Evolutionary conservation across 2,797 vertebrate species (phyloP).

Genomic region (Okamejei kenojei): DNA sequence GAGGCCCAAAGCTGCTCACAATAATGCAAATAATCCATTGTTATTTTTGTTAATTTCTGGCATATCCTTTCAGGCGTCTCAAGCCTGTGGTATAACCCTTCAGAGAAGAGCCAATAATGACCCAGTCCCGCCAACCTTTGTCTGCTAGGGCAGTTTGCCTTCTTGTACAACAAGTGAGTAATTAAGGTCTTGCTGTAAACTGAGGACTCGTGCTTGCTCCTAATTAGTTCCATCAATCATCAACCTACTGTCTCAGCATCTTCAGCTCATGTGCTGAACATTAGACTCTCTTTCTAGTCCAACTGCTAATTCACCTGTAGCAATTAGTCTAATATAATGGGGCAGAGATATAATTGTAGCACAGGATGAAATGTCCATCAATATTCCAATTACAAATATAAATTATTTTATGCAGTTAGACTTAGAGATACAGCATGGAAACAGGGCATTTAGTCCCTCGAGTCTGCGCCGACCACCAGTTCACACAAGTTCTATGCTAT

Average conservation of each 20-base stretch:
- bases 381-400: background rate
- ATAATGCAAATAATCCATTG: background rate
- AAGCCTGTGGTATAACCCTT: background rate
- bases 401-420: background rate
- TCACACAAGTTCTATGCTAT: too few species aligned
- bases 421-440: background rate
- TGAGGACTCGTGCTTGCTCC: conserved; percentile 4
- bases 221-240: conserved; percentile 22
- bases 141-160: conserved; percentile 8
- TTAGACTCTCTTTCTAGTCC: background rate
- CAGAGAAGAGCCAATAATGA: background rate
- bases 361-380: background rate
- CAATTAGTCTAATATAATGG: background rate
- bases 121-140: background rate
- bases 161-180: background rate
- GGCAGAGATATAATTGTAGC: background rate
- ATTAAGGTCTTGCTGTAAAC: background rate
- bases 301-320: background rate
- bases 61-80: background rate
- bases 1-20: too few species aligned
- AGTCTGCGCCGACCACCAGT: too few species aligned
- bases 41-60: background rate
- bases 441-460: too few species aligned
- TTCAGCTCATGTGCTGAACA: background rate
- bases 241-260: background rate